Percentiles rank a stretch among this genome's conserved stretches.
Evolutionary conservation across 2,888 invertebrate species (phyloP).

Genomic region (Odontothrips loti): DNA sequence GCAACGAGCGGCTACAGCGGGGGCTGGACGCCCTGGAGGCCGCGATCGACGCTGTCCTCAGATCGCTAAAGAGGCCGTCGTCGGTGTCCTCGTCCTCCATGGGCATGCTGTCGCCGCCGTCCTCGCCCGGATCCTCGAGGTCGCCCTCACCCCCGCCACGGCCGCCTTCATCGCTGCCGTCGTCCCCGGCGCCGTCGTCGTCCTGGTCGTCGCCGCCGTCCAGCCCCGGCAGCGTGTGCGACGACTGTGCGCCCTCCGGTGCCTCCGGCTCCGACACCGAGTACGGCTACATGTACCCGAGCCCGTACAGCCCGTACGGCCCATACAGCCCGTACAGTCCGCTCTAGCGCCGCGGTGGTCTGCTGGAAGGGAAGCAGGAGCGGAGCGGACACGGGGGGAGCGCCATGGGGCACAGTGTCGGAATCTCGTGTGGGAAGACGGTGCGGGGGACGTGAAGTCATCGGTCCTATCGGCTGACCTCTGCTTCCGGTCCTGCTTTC

Average conservation of each 20-base stretch:
- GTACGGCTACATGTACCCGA: not conserved
- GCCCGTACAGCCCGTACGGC: not conserved
- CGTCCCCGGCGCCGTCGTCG: not conserved
- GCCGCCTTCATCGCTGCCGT: not conserved
- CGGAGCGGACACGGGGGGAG: too few relatives aligned
- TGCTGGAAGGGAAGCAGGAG: too few relatives aligned
- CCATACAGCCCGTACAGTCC: not conserved
- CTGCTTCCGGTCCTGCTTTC: not conserved
- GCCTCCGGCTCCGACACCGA: not conserved
- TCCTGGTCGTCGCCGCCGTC: not conserved
- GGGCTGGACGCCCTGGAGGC: slow-evolving; percentile 41
- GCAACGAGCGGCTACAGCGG: slow-evolving; percentile 41
- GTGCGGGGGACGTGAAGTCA: not conserved
- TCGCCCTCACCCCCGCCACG: not conserved
- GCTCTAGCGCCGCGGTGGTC: not conserved
- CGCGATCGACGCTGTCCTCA: slow-evolving; percentile 30
- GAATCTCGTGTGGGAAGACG: not conserved
- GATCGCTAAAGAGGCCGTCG: not conserved
- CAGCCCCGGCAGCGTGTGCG: not conserved
- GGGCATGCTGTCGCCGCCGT: not conserved
- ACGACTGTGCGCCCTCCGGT: not conserved
- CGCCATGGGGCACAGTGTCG: too few relatives aligned
- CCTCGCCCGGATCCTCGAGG: not conserved
- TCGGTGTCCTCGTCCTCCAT: not conserved
- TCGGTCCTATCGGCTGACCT: not conserved